Base-by-base conservation (phyloP, 2,888 invertebrate genomes). In the Norana najaformis region DNA sequence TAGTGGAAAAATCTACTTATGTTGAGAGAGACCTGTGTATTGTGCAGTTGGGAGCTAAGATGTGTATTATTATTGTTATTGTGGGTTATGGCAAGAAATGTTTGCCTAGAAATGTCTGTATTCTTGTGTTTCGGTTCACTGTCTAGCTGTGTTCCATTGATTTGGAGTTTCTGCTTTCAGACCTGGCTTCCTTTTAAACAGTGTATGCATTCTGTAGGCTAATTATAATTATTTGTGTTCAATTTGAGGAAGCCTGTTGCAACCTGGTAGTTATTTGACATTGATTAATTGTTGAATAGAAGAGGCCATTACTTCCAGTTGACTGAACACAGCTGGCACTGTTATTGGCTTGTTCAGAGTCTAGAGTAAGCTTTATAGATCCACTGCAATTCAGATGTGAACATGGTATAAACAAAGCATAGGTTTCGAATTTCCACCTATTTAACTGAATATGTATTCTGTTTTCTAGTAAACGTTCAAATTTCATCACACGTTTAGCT, bases 401-500 rank as follows among this genome's bases (percentile, higher is more conserved):
- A 47, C 23, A 69, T 30, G n/a, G 69, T n/a, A n/a, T 69, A n/a
- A 69, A n/a, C 69, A n/a, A 8, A n/a, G 69, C 69, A n/a, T n/a
- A n/a, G 30, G n/a, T 69, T 69, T 69, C 69, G n/a, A 11, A 88
- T 23, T 88, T 88, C 20, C 30, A 35, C 30, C 89, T 88, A 39
- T 88, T 38, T 35, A 38, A 88, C 37, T 47, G 36, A 90, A 82
- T 90, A 89, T 82, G 88, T 83, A 91, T 90, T 6, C 82, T 85
- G 90, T 90, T 91, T 94, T 94, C 11, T 95, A 97, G 97, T 92
- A 97, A 97, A 95, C 96, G 97, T 91, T 97, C 97, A 94, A 97
- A 97, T 95, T 97, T 97, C 94, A 97, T 97, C 93, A 97, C 97
- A 89, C 96, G 97, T 91, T 95, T 97, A 92, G 96, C 96, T 93